phyloP scores from a whole-genome alignment of 2,888 invertebrate species.

The Xanthorhoe designata region DNA sequence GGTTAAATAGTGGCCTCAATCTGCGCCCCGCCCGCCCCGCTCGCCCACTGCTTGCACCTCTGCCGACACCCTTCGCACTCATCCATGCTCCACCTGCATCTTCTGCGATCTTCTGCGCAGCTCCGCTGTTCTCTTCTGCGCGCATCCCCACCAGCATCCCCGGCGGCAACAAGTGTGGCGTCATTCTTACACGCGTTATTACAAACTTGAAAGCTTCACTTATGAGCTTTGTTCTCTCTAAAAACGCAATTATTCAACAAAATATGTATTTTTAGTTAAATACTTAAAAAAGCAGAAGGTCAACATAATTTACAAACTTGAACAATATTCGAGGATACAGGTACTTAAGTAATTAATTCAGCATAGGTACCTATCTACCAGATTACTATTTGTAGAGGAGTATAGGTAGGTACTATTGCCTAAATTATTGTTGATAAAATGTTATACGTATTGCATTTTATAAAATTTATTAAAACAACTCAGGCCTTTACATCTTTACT shows the following conservation, averaged over 20 bases:
- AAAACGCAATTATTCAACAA: background rate
- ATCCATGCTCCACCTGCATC: slow-evolving; percentile 77
- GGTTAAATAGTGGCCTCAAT: slow-evolving; percentile 86
- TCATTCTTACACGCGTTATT: slow-evolving; percentile 11
- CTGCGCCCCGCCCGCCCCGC: slow-evolving; percentile 83
- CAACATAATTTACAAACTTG: slow-evolving; percentile 24
- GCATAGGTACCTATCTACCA: background rate
- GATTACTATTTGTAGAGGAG: background rate
- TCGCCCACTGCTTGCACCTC: slow-evolving; percentile 81
- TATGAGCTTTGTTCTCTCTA: slow-evolving; percentile 1
- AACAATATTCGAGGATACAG: slow-evolving; percentile 6
- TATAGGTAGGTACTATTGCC: too few species aligned
- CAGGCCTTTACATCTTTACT: too few species aligned
- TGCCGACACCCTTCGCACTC: slow-evolving; percentile 79
- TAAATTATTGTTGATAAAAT: background rate
- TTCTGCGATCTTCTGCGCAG: slow-evolving; percentile 43
- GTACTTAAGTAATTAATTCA: slow-evolving; percentile 10
- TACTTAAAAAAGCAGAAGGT: slow-evolving; percentile 17
- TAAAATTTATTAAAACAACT: too few species aligned
- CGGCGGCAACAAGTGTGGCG: slow-evolving; percentile 1
- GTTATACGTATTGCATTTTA: background rate
- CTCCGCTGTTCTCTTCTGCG: slow-evolving; percentile 26
- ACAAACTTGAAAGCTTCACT: background rate
- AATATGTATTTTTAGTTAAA: slow-evolving; percentile 7
- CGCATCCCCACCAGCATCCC: slow-evolving; percentile 12